phyloP scores from a whole-genome alignment of 2,888 invertebrate species.

The Clunio marinus region DNA sequence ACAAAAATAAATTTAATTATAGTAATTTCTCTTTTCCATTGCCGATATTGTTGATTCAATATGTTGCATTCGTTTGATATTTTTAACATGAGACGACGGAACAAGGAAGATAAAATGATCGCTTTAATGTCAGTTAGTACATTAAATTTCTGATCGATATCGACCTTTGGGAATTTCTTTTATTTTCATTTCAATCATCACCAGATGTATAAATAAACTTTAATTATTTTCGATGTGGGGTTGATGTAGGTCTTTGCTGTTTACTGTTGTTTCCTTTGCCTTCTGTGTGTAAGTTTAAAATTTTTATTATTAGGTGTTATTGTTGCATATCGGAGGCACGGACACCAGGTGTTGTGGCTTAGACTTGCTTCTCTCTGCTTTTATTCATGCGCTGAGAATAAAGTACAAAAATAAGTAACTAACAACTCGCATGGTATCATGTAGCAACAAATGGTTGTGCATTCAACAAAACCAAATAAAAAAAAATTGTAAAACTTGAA shows the following conservation, averaged over 20 bases:
- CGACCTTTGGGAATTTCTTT: not conserved
- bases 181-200: not conserved
- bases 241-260: conserved; percentile 11
- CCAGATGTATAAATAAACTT: conserved; percentile 7
- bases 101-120: not conserved
- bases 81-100: not conserved
- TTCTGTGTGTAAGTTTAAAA: conserved; percentile 7
- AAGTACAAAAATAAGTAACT: not conserved
- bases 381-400: not conserved
- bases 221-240: conserved; percentile 21
- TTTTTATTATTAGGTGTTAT: conserved; percentile 36
- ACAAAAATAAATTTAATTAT: not conserved
- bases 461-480: conserved; percentile 15
- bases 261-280: not conserved
- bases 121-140: not conserved
- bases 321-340: conserved; percentile 24
- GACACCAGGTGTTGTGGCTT: conserved; percentile 34
- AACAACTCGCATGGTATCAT: conserved; percentile 11
- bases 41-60: not conserved
- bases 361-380: conserved; percentile 3
- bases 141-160: conserved; percentile 3
- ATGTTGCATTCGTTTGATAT: conserved; percentile 4
- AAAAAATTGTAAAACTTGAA: not conserved
- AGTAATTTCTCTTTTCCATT: not conserved
- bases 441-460: conserved; percentile 38